Percentiles rank a stretch among this genome's conserved stretches.
Conservation (phyloP, 2,888 invertebrate genomes). For the Phyllotreta striolata region DNA sequence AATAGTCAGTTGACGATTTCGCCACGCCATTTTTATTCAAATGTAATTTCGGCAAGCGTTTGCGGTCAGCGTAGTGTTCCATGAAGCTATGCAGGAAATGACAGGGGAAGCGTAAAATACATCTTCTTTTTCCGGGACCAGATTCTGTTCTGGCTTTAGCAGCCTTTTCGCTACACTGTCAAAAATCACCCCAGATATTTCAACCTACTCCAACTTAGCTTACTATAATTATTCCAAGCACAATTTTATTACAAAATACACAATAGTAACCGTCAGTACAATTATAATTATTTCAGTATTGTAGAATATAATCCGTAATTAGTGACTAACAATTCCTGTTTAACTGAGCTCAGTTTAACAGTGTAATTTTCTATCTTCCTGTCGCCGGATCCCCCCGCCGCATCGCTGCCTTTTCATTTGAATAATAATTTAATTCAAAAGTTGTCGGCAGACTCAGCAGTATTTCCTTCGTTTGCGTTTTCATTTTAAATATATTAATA, state of each 20-base stretch:
- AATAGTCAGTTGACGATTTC: slow-evolving; percentile 35
- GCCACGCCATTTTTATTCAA: slow-evolving; percentile 51
- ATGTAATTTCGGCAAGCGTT: slow-evolving; percentile 54
- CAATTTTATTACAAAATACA: too few relatives aligned
- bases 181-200: not conserved
- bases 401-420: slow-evolving; percentile 54
- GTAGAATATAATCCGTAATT: too few relatives aligned
- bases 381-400: slow-evolving; percentile 37
- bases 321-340: too few relatives aligned
- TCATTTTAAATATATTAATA: slow-evolving; percentile 56
- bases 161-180: slow-evolving; percentile 28
- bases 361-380: slow-evolving; percentile 27
- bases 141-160: slow-evolving; percentile 36
- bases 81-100: slow-evolving; percentile 53
- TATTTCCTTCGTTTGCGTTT: slow-evolving; percentile 54
- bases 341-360: slow-evolving; percentile 9
- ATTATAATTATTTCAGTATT: too few relatives aligned
- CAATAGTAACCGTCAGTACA: too few relatives aligned
- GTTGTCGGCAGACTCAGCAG: slow-evolving; percentile 51
- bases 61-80: slow-evolving; percentile 54
- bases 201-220: too few relatives aligned
- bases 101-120: slow-evolving; percentile 55
- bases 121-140: slow-evolving; percentile 54
- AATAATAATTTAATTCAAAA: slow-evolving; percentile 58
- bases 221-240: too few relatives aligned